These are phyloP conservation scores for Patiria pectinifera DNA, from an alignment of 53 echinoderm and acorn worm genomes.

Conservation along the genomic window DNA sequence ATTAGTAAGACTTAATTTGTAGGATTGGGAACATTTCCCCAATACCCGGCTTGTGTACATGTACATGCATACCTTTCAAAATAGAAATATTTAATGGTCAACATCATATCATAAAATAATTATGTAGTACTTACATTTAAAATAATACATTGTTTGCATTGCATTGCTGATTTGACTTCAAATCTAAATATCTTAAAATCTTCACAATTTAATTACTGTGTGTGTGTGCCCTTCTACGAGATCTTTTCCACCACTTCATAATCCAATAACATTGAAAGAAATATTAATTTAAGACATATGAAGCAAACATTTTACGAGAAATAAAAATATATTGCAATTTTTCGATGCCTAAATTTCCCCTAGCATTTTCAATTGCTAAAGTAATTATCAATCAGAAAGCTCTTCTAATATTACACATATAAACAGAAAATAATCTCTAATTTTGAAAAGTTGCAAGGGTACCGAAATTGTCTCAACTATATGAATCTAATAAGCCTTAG, in stretches of 20 bases:
- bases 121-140: background rate
- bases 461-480: too few relatives aligned
- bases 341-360: background rate
- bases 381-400: background rate
- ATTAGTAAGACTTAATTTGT: too few relatives aligned
- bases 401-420: background rate
- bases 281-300: background rate
- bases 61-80: background rate
- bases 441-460: background rate
- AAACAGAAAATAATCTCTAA: background rate
- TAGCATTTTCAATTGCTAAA: background rate
- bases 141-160: slow-evolving; percentile 7
- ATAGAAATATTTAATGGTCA: background rate
- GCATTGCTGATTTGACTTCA: background rate
- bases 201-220: background rate
- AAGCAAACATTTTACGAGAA: background rate
- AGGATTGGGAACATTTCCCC: too few relatives aligned
- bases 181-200: background rate
- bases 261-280: background rate
- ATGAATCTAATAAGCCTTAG: too few relatives aligned
- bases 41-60: too few relatives aligned
- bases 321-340: background rate
- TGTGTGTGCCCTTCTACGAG: background rate
- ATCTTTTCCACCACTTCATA: background rate
- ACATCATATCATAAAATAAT: background rate